A percentile compares a stretch with the other conserved stretches of the same genome.
Conservation (phyloP, 2,888 invertebrate species). For the Oscheius onirici region DNA sequence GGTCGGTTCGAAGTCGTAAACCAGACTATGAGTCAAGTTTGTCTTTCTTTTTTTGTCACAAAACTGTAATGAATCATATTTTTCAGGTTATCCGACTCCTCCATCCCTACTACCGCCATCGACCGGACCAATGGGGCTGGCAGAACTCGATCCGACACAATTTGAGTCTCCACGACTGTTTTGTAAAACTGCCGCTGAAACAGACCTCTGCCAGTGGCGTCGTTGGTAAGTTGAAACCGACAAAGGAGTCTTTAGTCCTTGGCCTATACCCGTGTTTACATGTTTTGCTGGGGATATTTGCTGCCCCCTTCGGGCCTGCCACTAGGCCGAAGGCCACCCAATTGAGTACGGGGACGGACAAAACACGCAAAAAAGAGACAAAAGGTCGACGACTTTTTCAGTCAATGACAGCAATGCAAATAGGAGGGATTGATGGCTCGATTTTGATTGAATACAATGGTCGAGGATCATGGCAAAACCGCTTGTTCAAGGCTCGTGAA, state of each 20-base stretch:
- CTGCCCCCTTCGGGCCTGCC: background rate
- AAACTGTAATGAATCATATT: background rate
- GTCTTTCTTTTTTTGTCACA: no score
- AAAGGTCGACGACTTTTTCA: no score
- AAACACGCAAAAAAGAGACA: slow-evolving; percentile 8
- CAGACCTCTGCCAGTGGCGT: slow-evolving; percentile 71
- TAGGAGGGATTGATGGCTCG: background rate
- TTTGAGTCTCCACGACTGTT: slow-evolving; percentile 96
- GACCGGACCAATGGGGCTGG: slow-evolving; percentile 81
- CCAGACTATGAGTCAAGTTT: no score
- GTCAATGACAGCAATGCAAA: background rate
- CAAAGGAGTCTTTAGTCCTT: background rate
- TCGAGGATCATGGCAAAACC: no score
- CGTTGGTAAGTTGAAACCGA: slow-evolving; percentile 56
- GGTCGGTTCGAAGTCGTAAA: no score
- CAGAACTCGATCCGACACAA: slow-evolving; percentile 98
- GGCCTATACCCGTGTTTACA: slow-evolving; percentile 15
- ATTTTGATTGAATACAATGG: no score
- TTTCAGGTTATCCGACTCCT: slow-evolving; percentile 69
- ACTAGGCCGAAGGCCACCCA: slow-evolving; percentile 22
- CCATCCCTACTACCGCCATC: slow-evolving; percentile 68
- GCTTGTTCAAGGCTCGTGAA: no score
- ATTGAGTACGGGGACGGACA: background rate
- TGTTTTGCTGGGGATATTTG: slow-evolving; percentile 13
- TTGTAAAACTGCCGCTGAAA: slow-evolving; percentile 84